Evolutionary conservation across 2,888 invertebrate genomes (phyloP), one percentile per base, ranked within the genome.

Genomic region (Pandemis cinnamomeana): DNA sequence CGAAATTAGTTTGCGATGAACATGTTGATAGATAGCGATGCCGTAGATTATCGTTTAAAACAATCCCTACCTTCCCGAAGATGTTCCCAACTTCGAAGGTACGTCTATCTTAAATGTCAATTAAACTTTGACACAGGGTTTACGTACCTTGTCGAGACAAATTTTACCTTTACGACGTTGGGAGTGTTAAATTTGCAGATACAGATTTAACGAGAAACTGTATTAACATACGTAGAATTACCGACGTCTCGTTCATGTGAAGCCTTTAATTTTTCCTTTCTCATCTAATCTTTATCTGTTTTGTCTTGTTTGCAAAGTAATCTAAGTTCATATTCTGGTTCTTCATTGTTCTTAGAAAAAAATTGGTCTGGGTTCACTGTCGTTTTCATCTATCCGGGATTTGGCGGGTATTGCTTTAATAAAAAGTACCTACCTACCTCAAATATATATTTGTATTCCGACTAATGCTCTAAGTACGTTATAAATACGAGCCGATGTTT

Each of bases 61-160:
- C 73, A 70, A 61, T 60, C 73, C 63, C 51, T 51, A 69, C 66
- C 73, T 73, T 44, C 51, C 63, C 73, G 44, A 66, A 66, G 66
- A 70, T 44, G 60, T 73, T 61, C 64, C 66, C 55, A 74, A 71
- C 53, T 71, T 71, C 41, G 71, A 44, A 67, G 71, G 67, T 67
- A 71, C 70, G 67, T 67, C 70, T 75, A 77, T 75, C 75, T 71
- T 77, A 73, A 71, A 75, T 78, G 77, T 76, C 80, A 80, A 80
- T 80, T 78, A 80, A 79, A 80, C 78, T 79, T 80, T 70, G 77
- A 75, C 67, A 74, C 64, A 48, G 68, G 64, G 53, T 73, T 61
- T 70, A 60, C 60, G 55, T 53, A 61, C 48, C 61, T 70, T 61
- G 70, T 41, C 61, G 15, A n/a, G 44, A 68, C 71, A 62, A 70